Evolutionary conservation across 2,888 invertebrate species (phyloP), one percentile per base, ranked within the genome.

Genomic region (Keiferia lycopersicella): DNA sequence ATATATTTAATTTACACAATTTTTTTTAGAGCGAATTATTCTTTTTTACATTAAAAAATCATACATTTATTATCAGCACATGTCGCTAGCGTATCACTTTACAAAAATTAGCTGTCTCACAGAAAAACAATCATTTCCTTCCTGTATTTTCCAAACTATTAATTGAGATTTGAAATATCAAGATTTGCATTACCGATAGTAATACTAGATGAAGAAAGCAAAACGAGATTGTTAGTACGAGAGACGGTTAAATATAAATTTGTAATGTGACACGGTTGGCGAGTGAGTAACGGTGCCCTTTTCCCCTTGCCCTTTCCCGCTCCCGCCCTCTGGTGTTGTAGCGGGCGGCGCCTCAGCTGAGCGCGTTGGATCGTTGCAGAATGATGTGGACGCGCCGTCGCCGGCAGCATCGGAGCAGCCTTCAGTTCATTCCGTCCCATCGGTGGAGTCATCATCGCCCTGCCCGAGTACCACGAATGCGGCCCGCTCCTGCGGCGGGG

Each of bases 301-400:
- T 71, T 70, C 71, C 64, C 59, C 66, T 62, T 66, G 70, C 67
- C 67, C 65, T 66, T 62, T 61, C 65, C 71, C 68, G 62, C 64
- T 65, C 72, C 68, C 68, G 67, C 65, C 69, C 63, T 78, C 76
- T 75, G 79, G 80, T 80, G 81, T 85, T 81, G 78, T 86, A 84
- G 87, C 86, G 83, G 81, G 82, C 83, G 83, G 81, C 82, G 81
- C 81, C 80, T 78, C 82, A 83, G 87, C 86, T 88, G 83, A 87
- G 87, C 87, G 86, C 87, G 86, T 85, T 88, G 88, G 87, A 85
- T 88, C 80, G 86, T 90, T 91, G 86, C 91, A 91, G 91, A 91
- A 91, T 91, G 91, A 91, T 78, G 89, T 90, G 83, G 91, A 91
- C 77, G 91, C 90, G 80, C 90, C 91, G 77, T 83, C 90, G 77